Conservation (phyloP, 1,140 invertebrate species). For the Aethina tumida region DNA sequence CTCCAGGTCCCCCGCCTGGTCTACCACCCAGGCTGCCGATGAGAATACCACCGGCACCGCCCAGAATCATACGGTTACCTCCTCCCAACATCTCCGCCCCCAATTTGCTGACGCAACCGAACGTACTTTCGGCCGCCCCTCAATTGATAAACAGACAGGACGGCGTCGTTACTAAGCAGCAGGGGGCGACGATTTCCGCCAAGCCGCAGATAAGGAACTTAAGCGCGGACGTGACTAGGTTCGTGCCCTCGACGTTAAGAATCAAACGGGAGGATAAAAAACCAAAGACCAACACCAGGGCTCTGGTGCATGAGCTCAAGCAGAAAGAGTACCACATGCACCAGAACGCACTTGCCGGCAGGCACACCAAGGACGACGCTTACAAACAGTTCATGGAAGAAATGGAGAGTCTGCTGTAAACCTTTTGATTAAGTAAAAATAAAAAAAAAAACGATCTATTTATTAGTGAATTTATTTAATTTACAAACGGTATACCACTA, state of each 20-base stretch:
- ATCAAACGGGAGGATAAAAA: slow-evolving; percentile 76
- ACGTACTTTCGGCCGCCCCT: slow-evolving; percentile 72
- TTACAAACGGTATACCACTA: too few species aligned
- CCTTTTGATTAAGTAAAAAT: slow-evolving; percentile 1
- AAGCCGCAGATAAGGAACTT: slow-evolving; percentile 91
- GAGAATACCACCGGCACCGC: slow-evolving; percentile 37
- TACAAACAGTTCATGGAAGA: slow-evolving; percentile 98
- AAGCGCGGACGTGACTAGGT: slow-evolving; percentile 89
- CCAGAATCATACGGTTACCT: slow-evolving; percentile 48
- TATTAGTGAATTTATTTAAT: too few species aligned
- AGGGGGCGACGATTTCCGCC: slow-evolving; percentile 76
- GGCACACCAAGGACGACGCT: slow-evolving; percentile 89
- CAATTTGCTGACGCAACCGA: slow-evolving; percentile 40
- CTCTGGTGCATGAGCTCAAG: slow-evolving; percentile 32
- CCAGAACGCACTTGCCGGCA: slow-evolving; percentile 26
- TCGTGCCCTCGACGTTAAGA: slow-evolving; percentile 84
- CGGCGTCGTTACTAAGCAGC: slow-evolving; percentile 31
- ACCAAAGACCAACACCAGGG: slow-evolving; percentile 32
- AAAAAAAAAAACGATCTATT: too few species aligned
- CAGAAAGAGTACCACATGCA: slow-evolving; percentile 34
- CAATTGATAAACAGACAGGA: slow-evolving; percentile 65
- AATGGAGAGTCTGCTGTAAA: slow-evolving; percentile 85
- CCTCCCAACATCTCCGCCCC: slow-evolving; percentile 40
- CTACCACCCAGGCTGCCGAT: slow-evolving; percentile 42
- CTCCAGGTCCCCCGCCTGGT: slow-evolving; percentile 62